A percentile compares a stretch with the other conserved stretches of the same genome.
These are phyloP conservation scores for Daubentonia madagascariensis DNA, from an alignment of 2,113 vertebrate species.

Conservation along the genomic window DNA sequence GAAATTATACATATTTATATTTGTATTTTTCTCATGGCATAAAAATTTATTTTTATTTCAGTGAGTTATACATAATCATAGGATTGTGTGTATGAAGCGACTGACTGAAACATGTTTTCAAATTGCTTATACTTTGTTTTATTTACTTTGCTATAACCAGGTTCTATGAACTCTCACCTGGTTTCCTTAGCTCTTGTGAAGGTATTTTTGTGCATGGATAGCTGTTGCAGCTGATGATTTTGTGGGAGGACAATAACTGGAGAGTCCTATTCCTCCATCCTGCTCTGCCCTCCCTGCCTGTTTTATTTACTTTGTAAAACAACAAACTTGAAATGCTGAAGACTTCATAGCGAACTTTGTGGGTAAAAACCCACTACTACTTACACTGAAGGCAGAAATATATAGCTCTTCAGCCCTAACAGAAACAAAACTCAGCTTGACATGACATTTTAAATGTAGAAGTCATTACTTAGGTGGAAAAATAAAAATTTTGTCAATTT, in stretches of 20 bases:
- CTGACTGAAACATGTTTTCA: constrained; percentile 1
- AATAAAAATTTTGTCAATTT: constrained; percentile 14
- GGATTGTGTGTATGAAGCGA: constrained; percentile 10
- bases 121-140: constrained; percentile 12
- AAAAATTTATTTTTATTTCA: constrained; percentile 30
- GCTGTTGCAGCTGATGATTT: not conserved
- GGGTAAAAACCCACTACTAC: not conserved
- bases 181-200: not conserved
- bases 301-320: constrained; percentile 37
- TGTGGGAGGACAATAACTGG: not conserved
- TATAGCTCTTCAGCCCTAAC: not conserved
- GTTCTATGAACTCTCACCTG: not conserved
- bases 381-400: constrained; percentile 9
- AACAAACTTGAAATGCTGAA: not conserved
- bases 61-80: not conserved
- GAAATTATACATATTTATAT: constrained; percentile 3
- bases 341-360: constrained; percentile 17
- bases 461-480: not conserved
- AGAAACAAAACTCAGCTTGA: constrained; percentile 12
- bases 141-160: constrained; percentile 3
- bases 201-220: not conserved
- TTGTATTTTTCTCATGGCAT: constrained; percentile 28
- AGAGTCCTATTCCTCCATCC: not conserved
- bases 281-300: not conserved
- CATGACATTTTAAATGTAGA: constrained; percentile 2